phyloP scores from a whole-genome alignment of 2,797 vertebrate genomes.

The Typhlichthys subterraneus region DNA sequence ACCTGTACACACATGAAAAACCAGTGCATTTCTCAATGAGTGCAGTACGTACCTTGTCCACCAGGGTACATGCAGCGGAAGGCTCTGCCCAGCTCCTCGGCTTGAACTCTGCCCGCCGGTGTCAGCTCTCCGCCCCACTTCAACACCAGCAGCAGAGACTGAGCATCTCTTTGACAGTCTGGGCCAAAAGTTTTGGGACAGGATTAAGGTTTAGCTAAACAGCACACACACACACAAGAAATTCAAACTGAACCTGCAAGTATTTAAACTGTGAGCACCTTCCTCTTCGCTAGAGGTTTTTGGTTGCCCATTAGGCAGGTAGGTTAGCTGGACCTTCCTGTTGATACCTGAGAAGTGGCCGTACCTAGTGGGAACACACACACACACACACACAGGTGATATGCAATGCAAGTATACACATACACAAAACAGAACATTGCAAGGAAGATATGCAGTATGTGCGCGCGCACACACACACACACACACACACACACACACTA shows the following conservation, averaged over 20 bases:
- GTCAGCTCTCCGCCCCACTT: constrained; percentile 98
- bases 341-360: constrained; percentile 99
- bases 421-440: too few species aligned
- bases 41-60: constrained; percentile 84
- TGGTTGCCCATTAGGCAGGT: constrained; percentile 91
- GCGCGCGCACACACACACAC: too few species aligned
- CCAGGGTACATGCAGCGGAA: constrained; percentile 98
- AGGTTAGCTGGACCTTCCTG: constrained; percentile 96
- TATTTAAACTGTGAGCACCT: constrained; percentile 75
- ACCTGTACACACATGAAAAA: not conserved
- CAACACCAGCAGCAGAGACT: constrained; percentile 90
- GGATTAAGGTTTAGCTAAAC: too few species aligned
- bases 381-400: too few species aligned
- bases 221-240: too few species aligned
- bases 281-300: constrained; percentile 93
- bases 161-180: constrained; percentile 84
- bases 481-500: too few species aligned
- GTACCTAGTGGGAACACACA: constrained; percentile 79
- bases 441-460: too few species aligned
- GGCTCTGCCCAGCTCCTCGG: constrained; percentile 92
- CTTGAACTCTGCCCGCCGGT: constrained; percentile 91
- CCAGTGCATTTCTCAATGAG: not conserved
- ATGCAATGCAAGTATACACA: too few species aligned
- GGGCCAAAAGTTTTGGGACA: constrained; percentile 2
- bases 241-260: not conserved